Base-by-base conservation (phyloP, 2,888 invertebrate genomes). In the Cylindroiulus punctatus region DNA sequence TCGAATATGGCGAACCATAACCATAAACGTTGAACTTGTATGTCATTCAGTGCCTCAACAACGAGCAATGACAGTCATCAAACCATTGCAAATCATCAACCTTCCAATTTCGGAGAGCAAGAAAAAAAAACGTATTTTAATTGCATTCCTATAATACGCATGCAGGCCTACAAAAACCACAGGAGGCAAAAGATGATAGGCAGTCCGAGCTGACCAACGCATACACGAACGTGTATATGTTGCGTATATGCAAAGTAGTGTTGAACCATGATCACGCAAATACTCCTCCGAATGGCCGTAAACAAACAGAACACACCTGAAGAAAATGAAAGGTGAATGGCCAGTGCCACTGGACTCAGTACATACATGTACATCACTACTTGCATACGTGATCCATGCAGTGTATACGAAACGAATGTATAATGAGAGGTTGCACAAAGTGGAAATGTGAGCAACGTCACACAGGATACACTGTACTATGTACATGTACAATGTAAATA, bases 291-390 rank as follows among this genome's bases (percentile, higher is more conserved):
- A 76, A 76, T 14, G 10, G 30, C 30, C 76, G 26, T 76, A 76
- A 76, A 76, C 76, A 76, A 76, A 76, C 76, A 76, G 65, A 65
- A 30, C 76, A 14, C 76, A 76, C 76, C 76, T 76, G 17, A n/a
- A 52, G 44, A 52, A n/a, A 52, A 52, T 5, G 12, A 76, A 17
- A 30, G 76, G 76, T 76, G 76, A 76, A 76, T 30, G 76, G 30
- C 76, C 76, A 76, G 76, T 17, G 26, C 76, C 76, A 76, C 76
- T 76, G 30, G 26, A 17, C 76, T 76, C 30, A 65, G 65, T 65
- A 26, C 65, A 26, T 65, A 26, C 65, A 26, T 14, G 26, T 22
- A 26, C 26, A n/a, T n/a, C 65, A 7, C 40, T 8, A 40, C 8
- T 40, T 44, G 44, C 44, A 44, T 36, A 14, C 47, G 17, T 14